phyloP scores from a whole-genome alignment of 2,888 invertebrate species.

The Aradus depressus region DNA sequence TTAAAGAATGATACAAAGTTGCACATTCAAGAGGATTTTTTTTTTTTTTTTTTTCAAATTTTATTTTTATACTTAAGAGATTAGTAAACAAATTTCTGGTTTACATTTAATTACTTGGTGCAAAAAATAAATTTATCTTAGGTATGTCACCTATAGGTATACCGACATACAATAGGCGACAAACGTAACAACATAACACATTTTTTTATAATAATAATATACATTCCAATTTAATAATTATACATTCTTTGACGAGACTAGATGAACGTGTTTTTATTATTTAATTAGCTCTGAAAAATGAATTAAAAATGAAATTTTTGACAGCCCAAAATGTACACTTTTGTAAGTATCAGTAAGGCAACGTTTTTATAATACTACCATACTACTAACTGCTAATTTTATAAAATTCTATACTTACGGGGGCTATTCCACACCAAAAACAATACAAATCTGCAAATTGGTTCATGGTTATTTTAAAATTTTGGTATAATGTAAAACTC shows the following conservation, averaged over 20 bases:
- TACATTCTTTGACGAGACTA: no score
- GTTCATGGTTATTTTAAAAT: no score
- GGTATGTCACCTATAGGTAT: slow-evolving; percentile 14
- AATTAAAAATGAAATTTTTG: not conserved
- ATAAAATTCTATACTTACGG: slow-evolving; percentile 19
- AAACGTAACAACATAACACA: slow-evolving; percentile 6
- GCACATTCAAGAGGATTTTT: no score
- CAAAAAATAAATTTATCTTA: slow-evolving; percentile 19
- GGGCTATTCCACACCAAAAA: no score
- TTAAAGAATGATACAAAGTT: slow-evolving; percentile 20
- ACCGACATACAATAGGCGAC: slow-evolving; percentile 2
- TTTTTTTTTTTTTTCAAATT: slow-evolving; percentile 13
- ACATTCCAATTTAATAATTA: slow-evolving; percentile 2
- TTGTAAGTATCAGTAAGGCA: slow-evolving; percentile 16
- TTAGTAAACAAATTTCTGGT: slow-evolving; percentile 15
- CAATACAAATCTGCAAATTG: no score
- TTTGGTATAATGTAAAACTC: no score
- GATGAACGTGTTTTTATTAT: not conserved
- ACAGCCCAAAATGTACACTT: not conserved
- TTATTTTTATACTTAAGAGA: slow-evolving; percentile 14
- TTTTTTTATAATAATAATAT: no score
- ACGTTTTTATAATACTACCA: slow-evolving; percentile 19
- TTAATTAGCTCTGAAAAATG: not conserved
- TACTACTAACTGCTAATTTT: slow-evolving; percentile 17
- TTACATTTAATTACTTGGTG: slow-evolving; percentile 14